These are phyloP conservation scores for Tenthredo amoena DNA, from an alignment of 2,888 invertebrate species.

Conservation along the genomic window DNA sequence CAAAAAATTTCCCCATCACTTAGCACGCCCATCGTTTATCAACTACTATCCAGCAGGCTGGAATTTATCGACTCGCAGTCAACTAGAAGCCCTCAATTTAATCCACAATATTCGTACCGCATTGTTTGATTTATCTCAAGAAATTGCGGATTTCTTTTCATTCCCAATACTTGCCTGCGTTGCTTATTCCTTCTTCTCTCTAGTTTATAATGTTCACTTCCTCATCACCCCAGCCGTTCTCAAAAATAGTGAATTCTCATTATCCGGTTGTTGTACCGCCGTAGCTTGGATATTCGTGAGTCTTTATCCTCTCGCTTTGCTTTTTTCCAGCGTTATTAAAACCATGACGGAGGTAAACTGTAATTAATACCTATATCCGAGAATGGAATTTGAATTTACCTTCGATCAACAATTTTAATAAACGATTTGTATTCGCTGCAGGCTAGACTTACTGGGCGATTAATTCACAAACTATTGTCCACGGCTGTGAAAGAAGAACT, in stretches of 20 bases:
- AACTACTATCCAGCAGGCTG: neutral
- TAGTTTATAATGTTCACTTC: neutral
- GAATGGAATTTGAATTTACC: neutral
- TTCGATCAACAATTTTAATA: neutral
- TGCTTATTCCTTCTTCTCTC: neutral
- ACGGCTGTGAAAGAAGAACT: neutral
- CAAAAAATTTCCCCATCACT: neutral
- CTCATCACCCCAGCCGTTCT: neutral
- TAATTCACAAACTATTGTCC: slow-evolving; percentile 10
- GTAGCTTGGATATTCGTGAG: neutral
- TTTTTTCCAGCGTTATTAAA: neutral
- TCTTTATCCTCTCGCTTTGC: slow-evolving; percentile 1
- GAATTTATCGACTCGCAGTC: neutral
- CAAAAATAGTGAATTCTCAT: neutral
- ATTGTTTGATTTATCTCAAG: neutral
- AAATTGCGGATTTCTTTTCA: slow-evolving; percentile 15
- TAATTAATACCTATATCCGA: neutral
- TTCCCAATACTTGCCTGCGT: slow-evolving; percentile 24
- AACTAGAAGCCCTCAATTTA: neutral
- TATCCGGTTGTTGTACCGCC: neutral
- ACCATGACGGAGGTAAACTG: neutral
- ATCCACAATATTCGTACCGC: slow-evolving; percentile 15
- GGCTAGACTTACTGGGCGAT: neutral
- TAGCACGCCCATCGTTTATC: neutral
- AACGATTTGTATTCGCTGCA: neutral